Evolutionary conservation across 2,113 vertebrate genomes (phyloP).

Genomic region (Phalacrocorax aristotelis): DNA sequence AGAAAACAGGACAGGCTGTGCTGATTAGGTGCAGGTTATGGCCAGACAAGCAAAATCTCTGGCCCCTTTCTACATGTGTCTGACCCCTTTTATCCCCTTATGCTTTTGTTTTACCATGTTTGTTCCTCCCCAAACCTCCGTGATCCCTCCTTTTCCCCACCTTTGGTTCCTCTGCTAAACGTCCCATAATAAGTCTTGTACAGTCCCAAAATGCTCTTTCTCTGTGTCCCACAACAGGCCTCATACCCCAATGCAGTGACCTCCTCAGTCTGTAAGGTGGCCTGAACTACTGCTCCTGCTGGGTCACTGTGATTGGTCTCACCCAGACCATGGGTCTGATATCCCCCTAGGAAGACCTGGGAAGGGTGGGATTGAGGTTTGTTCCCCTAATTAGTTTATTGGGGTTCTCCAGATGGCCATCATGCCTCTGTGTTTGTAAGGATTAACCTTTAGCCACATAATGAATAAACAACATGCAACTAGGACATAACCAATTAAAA

Average conservation of each 20-base stretch:
- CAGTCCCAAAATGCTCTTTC: background rate
- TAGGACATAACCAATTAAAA: background rate
- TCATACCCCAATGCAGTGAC: background rate
- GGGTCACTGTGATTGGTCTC: background rate
- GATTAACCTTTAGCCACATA: background rate
- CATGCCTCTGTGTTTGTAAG: background rate
- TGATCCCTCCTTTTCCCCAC: background rate
- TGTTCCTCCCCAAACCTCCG: background rate
- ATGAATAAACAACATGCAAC: background rate
- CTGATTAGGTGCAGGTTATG: rapidly evolving
- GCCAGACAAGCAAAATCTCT: background rate
- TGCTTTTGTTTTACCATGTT: background rate
- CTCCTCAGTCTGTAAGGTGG: background rate
- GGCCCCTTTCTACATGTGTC: background rate
- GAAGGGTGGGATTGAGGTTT: background rate
- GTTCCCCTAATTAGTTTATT: background rate
- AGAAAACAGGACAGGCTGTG: background rate
- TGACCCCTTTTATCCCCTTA: background rate
- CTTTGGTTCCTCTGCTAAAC: background rate
- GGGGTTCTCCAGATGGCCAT: background rate
- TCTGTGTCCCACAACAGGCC: background rate
- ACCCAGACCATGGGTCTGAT: background rate
- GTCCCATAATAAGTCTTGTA: background rate
- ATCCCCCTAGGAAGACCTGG: background rate
- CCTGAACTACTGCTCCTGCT: background rate